Percentiles rank a stretch among this genome's conserved stretches.
phyloP scores from a whole-genome alignment of 2,888 invertebrate species.

The Cephus nigrinus region DNA sequence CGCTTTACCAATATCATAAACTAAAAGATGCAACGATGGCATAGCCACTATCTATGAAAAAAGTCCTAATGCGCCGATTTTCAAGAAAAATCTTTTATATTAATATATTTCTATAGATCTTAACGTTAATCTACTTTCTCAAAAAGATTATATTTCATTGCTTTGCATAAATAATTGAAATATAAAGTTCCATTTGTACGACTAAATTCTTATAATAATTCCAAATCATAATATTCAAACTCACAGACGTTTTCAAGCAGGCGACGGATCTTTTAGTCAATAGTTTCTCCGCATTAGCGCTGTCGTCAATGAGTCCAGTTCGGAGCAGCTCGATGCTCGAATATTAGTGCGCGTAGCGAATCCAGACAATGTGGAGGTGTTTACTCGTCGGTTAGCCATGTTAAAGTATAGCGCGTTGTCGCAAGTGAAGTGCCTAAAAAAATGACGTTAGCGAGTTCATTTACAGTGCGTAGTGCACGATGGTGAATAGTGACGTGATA shows the following conservation, averaged over 20 bases:
- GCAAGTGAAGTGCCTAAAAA: conserved; percentile 13
- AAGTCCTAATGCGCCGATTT: too few species aligned
- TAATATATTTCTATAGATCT: too few species aligned
- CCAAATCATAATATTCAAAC: too few species aligned
- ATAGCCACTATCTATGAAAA: not conserved
- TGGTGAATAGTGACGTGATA: conserved; percentile 30
- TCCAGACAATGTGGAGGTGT: conserved; percentile 47
- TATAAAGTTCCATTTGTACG: too few species aligned
- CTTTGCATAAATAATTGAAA: too few species aligned
- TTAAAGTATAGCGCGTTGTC: conserved; percentile 18
- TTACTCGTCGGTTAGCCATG: conserved; percentile 36
- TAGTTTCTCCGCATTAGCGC: not conserved
- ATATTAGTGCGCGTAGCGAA: conserved; percentile 33
- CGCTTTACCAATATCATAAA: not conserved
- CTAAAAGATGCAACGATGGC: not conserved
- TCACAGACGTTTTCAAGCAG: too few species aligned
- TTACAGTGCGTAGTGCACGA: conserved; percentile 16
- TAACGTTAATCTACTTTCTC: too few species aligned
- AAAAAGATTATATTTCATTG: too few species aligned
- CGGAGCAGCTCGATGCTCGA: not conserved
- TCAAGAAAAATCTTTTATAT: too few species aligned
- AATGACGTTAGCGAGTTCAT: conserved; percentile 19
- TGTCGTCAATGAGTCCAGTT: not conserved
- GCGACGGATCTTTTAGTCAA: not conserved
- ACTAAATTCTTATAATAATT: too few species aligned